Conservation (phyloP, 2,888 invertebrate species). For the Ophion ellenae region DNA sequence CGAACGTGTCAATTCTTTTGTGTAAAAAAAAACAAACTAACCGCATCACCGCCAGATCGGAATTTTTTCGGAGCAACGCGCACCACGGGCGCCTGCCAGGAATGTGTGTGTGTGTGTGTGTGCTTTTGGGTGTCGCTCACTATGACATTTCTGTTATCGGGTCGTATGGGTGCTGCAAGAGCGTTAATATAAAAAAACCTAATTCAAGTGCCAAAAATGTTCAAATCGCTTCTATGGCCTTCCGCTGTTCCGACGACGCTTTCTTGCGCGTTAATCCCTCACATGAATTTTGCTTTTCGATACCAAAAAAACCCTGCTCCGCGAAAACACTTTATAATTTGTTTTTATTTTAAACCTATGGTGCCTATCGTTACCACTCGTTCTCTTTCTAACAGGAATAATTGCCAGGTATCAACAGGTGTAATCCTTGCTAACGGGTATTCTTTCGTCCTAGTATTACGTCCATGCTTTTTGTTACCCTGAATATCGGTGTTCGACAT, state of each 20-base stretch:
- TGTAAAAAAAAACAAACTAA: conserved; percentile 25
- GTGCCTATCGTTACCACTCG: conserved; percentile 67
- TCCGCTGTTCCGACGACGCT: background rate
- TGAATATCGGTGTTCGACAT: conserved; percentile 67
- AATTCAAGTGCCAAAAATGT: conserved; percentile 54
- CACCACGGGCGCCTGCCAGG: conserved; percentile 55
- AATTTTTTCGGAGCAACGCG: conserved; percentile 45
- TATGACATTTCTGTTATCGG: conserved; percentile 10
- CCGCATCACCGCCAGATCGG: conserved; percentile 19
- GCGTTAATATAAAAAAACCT: conserved; percentile 54
- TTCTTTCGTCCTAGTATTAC: conserved; percentile 61
- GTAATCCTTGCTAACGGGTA: conserved; percentile 67
- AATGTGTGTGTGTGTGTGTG: conserved; percentile 51
- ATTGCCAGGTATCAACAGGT: conserved; percentile 23
- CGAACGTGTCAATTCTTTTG: conserved; percentile 17
- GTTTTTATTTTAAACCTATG: conserved; percentile 68
- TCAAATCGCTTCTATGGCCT: conserved; percentile 20
- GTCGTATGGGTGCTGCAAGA: conserved; percentile 27
- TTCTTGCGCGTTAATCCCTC: conserved; percentile 47
- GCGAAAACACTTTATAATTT: conserved; percentile 69
- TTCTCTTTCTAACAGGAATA: conserved; percentile 16
- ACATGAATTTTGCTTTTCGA: conserved; percentile 56
- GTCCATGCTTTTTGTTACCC: conserved; percentile 74
- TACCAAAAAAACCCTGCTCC: conserved; percentile 63
- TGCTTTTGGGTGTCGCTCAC: background rate